Base-by-base conservation (phyloP, 2,888 invertebrate species). In the Holacanthella duospinosa region DNA sequence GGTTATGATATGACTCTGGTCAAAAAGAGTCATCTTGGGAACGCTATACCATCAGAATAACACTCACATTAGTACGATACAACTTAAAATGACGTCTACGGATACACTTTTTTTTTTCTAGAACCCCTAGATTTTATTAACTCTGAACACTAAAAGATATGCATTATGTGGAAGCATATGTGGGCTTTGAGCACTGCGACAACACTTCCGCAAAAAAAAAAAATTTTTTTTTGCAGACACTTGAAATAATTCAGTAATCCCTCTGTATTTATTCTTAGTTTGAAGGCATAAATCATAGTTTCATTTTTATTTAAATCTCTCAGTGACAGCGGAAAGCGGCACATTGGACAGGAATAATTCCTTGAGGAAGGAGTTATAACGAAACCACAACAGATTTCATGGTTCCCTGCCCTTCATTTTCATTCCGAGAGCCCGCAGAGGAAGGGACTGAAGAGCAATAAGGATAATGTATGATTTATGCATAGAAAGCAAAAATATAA, bases 401-500 rank as follows among this genome's bases (percentile, higher is more conserved):
- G 48, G 19, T 48, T 48, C 48, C 48, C 48, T 48, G 48, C 48
- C 48, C 48, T 48, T 48, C 48, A 48, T 48, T 48, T 48, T 48
- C 12, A 48, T 48, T 48, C 48, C 19, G 21, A 21, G 48, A 4
- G 12, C 19, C 19, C 4, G 48, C 19, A 48, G 48, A 48, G 48
- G 48, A 48, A 48, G 48, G 21, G 21, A 48, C 6, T 48, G 48
- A n/a, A 48, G 48, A 48, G 48, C 21, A 48, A 48, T n/a, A 21
- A 48, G 48, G 48, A 48, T 48, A 48, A 48, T 48, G 48, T 21
- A 48, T 48, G 48, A 48, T 48, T 48, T 48, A 48, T 48, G 48
- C 48, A 48, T 48, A 21, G 21, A 48, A 48, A 48, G 48, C 48
- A 48, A 48, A 36, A 48, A 48, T 48, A 4, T 48, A 48, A 4